A percentile compares a stretch with the other conserved stretches of the same genome.
phyloP scores from a whole-genome alignment of 2,113 vertebrate genomes.

The Myocastor coypus region DNA sequence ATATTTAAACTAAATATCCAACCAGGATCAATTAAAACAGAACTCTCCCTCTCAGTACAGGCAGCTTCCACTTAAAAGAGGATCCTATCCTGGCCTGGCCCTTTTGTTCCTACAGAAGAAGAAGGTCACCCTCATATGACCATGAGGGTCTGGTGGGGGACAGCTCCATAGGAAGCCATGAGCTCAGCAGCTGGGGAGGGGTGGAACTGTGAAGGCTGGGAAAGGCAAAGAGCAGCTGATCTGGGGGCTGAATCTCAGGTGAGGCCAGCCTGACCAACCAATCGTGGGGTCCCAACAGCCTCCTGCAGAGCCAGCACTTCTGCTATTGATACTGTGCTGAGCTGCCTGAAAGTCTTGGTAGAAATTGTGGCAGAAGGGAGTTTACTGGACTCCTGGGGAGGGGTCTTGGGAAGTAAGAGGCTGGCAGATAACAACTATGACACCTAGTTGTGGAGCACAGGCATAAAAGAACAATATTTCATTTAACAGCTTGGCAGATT shows the following conservation, averaged over 20 bases:
- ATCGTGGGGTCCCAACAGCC: not conserved
- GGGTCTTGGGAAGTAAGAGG: not conserved
- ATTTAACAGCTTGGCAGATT: not conserved
- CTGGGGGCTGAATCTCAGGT: slow-evolving; percentile 47
- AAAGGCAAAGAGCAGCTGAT: slow-evolving; percentile 11
- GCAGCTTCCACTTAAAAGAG: not conserved
- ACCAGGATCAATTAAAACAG: slow-evolving; percentile 34
- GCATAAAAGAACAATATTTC: not conserved
- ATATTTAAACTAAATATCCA: slow-evolving; percentile 28
- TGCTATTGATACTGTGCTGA: not conserved
- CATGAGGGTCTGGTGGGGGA: not conserved
- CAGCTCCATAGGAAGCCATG: not conserved
- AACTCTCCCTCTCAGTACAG: not conserved
- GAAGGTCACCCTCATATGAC: not conserved
- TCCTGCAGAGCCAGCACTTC: slow-evolving; percentile 12
- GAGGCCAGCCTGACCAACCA: not conserved
- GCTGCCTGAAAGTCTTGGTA: slow-evolving; percentile 53
- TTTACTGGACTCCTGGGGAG: not conserved
- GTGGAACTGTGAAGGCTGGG: not conserved
- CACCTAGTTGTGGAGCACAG: not conserved
- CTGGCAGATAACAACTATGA: not conserved
- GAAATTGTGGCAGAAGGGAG: not conserved
- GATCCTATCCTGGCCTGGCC: not conserved
- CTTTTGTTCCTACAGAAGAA: not conserved
- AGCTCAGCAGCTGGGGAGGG: not conserved